Base-by-base conservation (phyloP, 1,140 invertebrate species). In the Drosophila mojavensis region DNA sequence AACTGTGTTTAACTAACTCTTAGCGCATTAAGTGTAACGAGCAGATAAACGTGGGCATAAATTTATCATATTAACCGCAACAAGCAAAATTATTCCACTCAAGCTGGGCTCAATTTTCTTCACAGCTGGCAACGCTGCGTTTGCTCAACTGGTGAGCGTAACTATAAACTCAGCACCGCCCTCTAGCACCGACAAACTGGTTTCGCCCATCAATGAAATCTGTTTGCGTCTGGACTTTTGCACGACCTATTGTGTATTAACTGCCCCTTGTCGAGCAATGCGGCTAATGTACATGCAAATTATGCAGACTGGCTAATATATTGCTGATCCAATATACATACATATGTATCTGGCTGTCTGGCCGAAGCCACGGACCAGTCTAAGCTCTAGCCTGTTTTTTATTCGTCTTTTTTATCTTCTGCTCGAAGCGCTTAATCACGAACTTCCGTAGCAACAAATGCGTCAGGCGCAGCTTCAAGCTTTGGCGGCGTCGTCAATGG, bases 391-490 rank as follows among this genome's bases (percentile, higher is more conserved):
- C 82, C 71, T 68, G 83, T 86, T 79, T 78, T 61, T 41, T 60
- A 51, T 60, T 53, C 4, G 6, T 26, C 15, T 47, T 60, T 64
- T 50, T 41, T 47, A 13, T 50, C 24, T 20, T 56, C 41, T 33
- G 11, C 26, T n/a, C 13, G 50, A 64, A 59, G 28, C 65, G 79
- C 86, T 88, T 86, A 86, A 83, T 86, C 79, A 86, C 79, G 75
- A 81, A 86, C 84, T 86, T 86, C 83, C 83, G 83, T 83, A 79
- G 83, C 83, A 86, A 89, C 83, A 89, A 82, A 81, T 86, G 84
- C 83, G 83, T 86, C 83, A 88, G 76, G 69, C 69, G 61, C 66
- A 45, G 50, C 58, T 55, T 30, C 20, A 63, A 63, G 60, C 30
- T 43, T 60, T 60, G 45, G 28, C 58, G 15, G 28, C 58, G 43